phyloP scores from a whole-genome alignment of 2,888 invertebrate species.

The Trachelus tabidus region DNA sequence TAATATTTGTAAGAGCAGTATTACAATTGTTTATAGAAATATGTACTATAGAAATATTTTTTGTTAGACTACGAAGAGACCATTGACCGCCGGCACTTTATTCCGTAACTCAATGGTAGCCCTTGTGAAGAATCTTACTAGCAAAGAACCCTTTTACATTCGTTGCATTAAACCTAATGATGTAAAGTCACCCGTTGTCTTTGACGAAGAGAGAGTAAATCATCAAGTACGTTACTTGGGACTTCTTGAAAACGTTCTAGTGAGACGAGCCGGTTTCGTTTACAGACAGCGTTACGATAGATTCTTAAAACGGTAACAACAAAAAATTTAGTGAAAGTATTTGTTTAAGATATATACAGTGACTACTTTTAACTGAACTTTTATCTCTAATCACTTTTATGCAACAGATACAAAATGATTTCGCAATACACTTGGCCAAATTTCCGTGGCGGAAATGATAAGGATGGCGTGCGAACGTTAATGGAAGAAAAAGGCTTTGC shows the following conservation, averaged over 20 bases:
- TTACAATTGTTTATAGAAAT: neutral
- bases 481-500: slow-evolving; percentile 82
- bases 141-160: slow-evolving; percentile 96
- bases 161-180: slow-evolving; percentile 98
- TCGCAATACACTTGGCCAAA: slow-evolving; percentile 97
- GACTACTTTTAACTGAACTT: slow-evolving; percentile 4
- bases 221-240: slow-evolving; percentile 90
- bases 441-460: slow-evolving; percentile 81
- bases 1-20: neutral
- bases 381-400: slow-evolving; percentile 8
- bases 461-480: slow-evolving; percentile 87
- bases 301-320: slow-evolving; percentile 83
- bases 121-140: slow-evolving; percentile 86
- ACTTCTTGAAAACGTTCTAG: slow-evolving; percentile 93
- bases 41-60: neutral
- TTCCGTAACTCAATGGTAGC: slow-evolving; percentile 96
- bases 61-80: slow-evolving; percentile 87
- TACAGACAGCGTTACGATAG: slow-evolving; percentile 93
- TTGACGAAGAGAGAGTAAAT: slow-evolving; percentile 83
- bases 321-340: neutral
- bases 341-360: neutral
- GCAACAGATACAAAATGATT: slow-evolving; percentile 92
- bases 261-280: slow-evolving; percentile 97
- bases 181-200: slow-evolving; percentile 85
- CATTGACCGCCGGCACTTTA: slow-evolving; percentile 91